Base-by-base conservation (phyloP, 2,888 invertebrate genomes). In the Eumacrocentrus americanus region DNA sequence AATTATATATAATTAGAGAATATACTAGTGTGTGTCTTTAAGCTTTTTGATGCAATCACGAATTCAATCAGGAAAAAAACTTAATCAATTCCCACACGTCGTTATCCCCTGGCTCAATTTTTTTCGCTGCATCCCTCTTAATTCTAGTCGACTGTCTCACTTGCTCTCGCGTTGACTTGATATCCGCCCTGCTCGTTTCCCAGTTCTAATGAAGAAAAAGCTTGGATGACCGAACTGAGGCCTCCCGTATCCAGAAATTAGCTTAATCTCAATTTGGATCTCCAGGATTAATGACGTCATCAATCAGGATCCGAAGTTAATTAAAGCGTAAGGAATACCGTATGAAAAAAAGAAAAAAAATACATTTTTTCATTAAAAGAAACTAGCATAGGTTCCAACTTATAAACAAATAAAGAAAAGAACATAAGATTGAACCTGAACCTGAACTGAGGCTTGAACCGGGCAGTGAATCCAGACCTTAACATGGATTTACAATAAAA, bases 171-270 rank as follows among this genome's bases (percentile, higher is more conserved):
- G 53, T n/a, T 29, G 4, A 29, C 29, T 29, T 29, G 9, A 29
- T 29, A 29, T 35, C 38, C 11, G 35, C 48, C 42, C 53, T 40
- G 20, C 40, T 60, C 54, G 52, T 50, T 56, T 44, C 50, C 47
- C 38, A 54, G 59, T 60, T 37, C 35, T 64, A 53, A 56, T 64
- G 61, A 54, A 47, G 58, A 51, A 60, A 58, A 57, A 59, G 34
- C 48, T 59, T 29, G 59, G 59, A 59, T 54, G 37, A 48, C 34
- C 55, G 35, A 38, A 9, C 25, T 48, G 18, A 35, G 48, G 59
- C 42, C 56, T 40, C 46, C 44, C 44, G 48, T 40, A 44, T 59
- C 47, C 18, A 42, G 40, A 60, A 55, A 60, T 55, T 60, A 60
- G 60, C 48, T 60, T 60, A 55, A 60, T 60, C 60, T 50, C 50